Base-by-base conservation (phyloP, 2,888 invertebrate genomes). In the Alcis repandata region DNA sequence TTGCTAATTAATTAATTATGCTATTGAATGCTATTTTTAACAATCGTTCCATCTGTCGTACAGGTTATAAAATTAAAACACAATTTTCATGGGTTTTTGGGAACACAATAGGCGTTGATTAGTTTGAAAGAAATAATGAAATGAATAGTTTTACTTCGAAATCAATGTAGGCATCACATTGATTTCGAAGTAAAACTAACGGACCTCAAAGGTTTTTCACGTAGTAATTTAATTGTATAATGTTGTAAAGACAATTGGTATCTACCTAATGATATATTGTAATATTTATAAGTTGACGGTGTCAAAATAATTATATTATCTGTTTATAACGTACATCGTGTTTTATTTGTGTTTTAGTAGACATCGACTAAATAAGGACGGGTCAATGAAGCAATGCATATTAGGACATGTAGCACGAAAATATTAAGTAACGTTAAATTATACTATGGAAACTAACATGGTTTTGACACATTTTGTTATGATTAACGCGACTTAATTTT, bases 271-370 rank as follows among this genome's bases (percentile, higher is more conserved):
- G 20, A 38, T 45, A 78, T 80, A 66, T 60, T 75, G 75, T 79
- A 78, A 74, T 82, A 82, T 80, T 80, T 88, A 84, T 88, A 89
- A 89, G 85, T 91, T 92, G 92, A 91, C 91, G 78, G 88, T 91
- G 91, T 92, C 91, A 90, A 91, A 87, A 86, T 89, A 88, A 90
- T 86, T 87, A 90, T 90, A 91, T 86, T 71, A 87, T 88, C 89
- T 88, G 89, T 92, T 91, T 90, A 85, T 89, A 89, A 82, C 79
- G 79, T 79, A 75, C 66, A 13, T 20, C 62, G 73, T 73, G 79
- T 90, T 90, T 90, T 82, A 86, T 87, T 90, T 57, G 9, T 49
- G 20, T 40, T 15, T 40, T 49, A 32, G 7, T 7, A 1, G 8
- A 8, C 36, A 13, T 10, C 11, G 3, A 43, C 19, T 11, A 6